Conservation (phyloP, 2,888 invertebrate species). For the Aproaerema taeniolella region DNA sequence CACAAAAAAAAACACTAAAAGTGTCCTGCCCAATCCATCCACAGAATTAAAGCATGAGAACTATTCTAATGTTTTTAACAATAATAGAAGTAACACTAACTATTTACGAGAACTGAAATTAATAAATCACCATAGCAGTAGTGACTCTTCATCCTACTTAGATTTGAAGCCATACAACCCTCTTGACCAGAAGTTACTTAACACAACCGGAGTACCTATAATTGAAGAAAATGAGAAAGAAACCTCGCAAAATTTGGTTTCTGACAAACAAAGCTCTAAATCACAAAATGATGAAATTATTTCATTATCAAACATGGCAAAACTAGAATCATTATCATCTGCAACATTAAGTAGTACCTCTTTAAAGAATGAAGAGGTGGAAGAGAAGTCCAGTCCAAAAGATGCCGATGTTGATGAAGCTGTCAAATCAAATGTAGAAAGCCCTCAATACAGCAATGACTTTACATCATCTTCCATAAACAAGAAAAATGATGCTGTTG, state of each 20-base stretch:
- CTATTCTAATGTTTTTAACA: slow-evolving; percentile 17
- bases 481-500: slow-evolving; percentile 31
- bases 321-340: slow-evolving; percentile 33
- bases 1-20: slow-evolving; percentile 25
- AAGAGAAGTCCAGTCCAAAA: slow-evolving; percentile 31
- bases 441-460: slow-evolving; percentile 58
- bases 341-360: slow-evolving; percentile 38
- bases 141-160: slow-evolving; percentile 63
- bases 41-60: slow-evolving; percentile 9
- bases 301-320: slow-evolving; percentile 16
- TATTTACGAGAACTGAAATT: slow-evolving; percentile 27
- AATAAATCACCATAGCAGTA: slow-evolving; percentile 46
- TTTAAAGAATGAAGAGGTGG: slow-evolving; percentile 25
- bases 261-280: not conserved
- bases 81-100: slow-evolving; percentile 13
- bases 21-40: slow-evolving; percentile 9
- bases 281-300: not conserved
- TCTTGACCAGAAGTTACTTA: slow-evolving; percentile 47
- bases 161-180: slow-evolving; percentile 57
- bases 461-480: slow-evolving; percentile 47
- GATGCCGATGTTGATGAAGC: too few species aligned
- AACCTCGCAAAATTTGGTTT: slow-evolving; percentile 1
- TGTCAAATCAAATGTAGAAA: slow-evolving; percentile 43
- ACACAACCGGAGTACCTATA: slow-evolving; percentile 46
- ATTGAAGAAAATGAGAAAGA: slow-evolving; percentile 24